Base-by-base conservation (phyloP, 2,797 vertebrate species). In the Danio tinwini region DNA sequence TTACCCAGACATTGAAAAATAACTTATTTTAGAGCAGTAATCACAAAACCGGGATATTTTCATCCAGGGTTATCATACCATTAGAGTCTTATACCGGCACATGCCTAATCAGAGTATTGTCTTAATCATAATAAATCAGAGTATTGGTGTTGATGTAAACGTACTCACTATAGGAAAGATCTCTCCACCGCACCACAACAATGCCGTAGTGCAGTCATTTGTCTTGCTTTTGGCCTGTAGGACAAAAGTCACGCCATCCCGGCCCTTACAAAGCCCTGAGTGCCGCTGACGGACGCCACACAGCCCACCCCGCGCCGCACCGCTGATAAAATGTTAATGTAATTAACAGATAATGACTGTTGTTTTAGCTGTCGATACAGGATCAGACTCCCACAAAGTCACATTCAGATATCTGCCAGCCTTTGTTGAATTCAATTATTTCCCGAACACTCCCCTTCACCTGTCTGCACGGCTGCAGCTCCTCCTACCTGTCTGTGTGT, bases 341-440 rank as follows among this genome's bases (percentile, higher is more conserved):
- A 94, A 95, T 95, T 95, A 95, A 94, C 93, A 94, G 94, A 95
- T 95, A 94, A 95, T 95, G 93, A 92, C 93, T 93, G 93, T 94
- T 93, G 94, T 95, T 94, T 94, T 93, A 93, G 92, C 92, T 94
- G 94, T 94, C 93, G 91, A 95, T 94, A 95, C 93, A 92, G 91
- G 92, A 94, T 94, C 86, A 88, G 87, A 90, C 90, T 88, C 40
- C 86, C 86, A 85, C 94, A 95, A 95, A 93, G 94, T 95, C 93
- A 95, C 94, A 94, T 95, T 95, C 93, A 94, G 93, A 94, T 94
- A 94, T 94, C 94, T 93, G 92, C 90, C 91, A 94, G 89, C 91
- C 91, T 92, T 91, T 94, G 93, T 94, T 92, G 89, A 90, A 92
- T 95, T 94, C 92, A 94, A 94, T 95, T 94, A 95, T 93, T 94